A percentile compares a stretch with the other conserved stretches of the same genome.
Conservation (phyloP, 2,888 invertebrate species). For the Pachymerium ferrugineum region DNA sequence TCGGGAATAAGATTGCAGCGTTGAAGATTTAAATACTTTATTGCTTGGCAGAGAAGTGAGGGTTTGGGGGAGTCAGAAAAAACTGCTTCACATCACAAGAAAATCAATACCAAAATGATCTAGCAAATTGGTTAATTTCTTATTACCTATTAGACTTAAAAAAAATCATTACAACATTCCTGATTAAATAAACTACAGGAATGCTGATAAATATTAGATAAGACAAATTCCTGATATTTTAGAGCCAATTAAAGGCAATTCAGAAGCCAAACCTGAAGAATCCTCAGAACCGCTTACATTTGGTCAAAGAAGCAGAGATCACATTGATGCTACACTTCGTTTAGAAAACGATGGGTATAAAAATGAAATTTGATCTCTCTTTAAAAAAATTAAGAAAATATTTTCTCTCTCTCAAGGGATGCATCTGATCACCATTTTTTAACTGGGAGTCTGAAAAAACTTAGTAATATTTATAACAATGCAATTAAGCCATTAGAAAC, state of each 20-base stretch:
- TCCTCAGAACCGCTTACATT: neutral
- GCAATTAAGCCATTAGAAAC: slow-evolving; percentile 41
- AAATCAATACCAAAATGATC: too few relatives aligned
- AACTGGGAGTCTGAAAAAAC: slow-evolving; percentile 35
- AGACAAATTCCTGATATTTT: neutral
- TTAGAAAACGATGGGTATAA: slow-evolving; percentile 25
- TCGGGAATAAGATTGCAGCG: too few relatives aligned
- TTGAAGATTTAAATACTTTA: too few relatives aligned
- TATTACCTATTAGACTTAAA: too few relatives aligned
- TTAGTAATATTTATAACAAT: slow-evolving; percentile 36
- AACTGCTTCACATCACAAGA: too few relatives aligned
- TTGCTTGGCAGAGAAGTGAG: too few relatives aligned
- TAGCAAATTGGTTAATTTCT: too few relatives aligned
- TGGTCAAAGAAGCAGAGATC: slow-evolving; percentile 31
- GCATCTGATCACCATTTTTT: slow-evolving; percentile 17
- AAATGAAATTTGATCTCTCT: neutral
- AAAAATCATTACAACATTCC: too few relatives aligned
- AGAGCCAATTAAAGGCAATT: neutral
- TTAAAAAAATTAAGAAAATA: neutral
- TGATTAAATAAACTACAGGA: too few relatives aligned
- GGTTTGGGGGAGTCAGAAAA: too few relatives aligned
- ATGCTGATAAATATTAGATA: too few relatives aligned
- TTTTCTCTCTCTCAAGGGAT: neutral
- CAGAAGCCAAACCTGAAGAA: neutral
- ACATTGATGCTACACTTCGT: slow-evolving; percentile 20